A percentile compares a stretch with the other conserved stretches of the same genome.
Evolutionary conservation across 1,140 invertebrate species (phyloP).

Genomic region (Heliconius melpomene): DNA sequence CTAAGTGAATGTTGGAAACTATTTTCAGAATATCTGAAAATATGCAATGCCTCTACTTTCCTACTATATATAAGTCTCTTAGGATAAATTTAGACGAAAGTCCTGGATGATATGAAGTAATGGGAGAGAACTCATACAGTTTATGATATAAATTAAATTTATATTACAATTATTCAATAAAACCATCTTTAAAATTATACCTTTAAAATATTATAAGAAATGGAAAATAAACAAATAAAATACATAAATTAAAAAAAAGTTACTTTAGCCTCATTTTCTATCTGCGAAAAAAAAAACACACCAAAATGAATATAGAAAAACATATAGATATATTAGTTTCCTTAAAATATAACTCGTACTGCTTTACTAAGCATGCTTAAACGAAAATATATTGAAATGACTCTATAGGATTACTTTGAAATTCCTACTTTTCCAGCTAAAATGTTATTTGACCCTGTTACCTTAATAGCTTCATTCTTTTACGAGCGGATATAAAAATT

Average conservation of each 20-base stretch:
- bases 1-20: too few species aligned
- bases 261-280: too few species aligned
- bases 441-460: conserved; percentile 9
- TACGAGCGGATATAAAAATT: conserved; percentile 7
- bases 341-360: neutral
- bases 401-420: neutral
- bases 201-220: neutral
- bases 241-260: too few species aligned
- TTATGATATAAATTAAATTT: too few species aligned
- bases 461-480: neutral
- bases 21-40: too few species aligned
- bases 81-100: neutral
- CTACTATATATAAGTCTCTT: neutral
- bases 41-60: neutral
- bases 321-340: neutral
- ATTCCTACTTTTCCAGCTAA: neutral
- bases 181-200: too few species aligned
- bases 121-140: neutral
- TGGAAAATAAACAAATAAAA: too few species aligned
- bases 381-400: neutral
- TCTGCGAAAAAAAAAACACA: too few species aligned
- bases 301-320: too few species aligned
- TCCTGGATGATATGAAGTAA: neutral
- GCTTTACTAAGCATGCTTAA: neutral
- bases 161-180: too few species aligned